Evolutionary conservation across 2,888 invertebrate species (phyloP).

Genomic region (Chrysodeixis includens): DNA sequence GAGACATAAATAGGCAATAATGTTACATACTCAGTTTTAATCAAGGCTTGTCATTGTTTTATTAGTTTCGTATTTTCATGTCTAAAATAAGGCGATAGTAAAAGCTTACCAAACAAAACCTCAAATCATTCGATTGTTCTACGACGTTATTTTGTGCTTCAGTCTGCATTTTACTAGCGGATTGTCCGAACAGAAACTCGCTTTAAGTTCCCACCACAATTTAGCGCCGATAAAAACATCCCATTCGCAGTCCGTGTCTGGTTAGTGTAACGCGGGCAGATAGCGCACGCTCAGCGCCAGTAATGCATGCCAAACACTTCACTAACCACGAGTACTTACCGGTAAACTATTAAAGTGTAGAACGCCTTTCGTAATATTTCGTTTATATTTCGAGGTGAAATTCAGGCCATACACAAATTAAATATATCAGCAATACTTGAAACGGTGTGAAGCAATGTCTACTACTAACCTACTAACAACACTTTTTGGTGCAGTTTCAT

Average conservation of each 20-base stretch:
- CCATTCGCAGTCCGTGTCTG: conserved; percentile 6
- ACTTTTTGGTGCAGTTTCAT: too few relatives aligned
- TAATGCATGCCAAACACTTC: conserved; percentile 12
- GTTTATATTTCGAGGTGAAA: conserved; percentile 14
- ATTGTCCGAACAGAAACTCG: neutral
- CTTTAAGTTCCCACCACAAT: neutral
- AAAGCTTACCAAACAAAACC: too few relatives aligned
- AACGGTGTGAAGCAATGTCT: neutral
- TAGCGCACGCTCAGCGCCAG: neutral
- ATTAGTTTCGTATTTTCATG: too few relatives aligned
- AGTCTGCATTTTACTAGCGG: neutral
- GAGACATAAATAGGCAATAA: too few relatives aligned
- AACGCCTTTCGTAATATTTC: conserved; percentile 9
- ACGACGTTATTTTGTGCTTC: neutral
- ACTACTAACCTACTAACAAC: neutral
- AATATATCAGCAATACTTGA: conserved; percentile 1
- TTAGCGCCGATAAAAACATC: conserved; percentile 12
- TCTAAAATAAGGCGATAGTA: too few relatives aligned
- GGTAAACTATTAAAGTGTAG: conserved; percentile 1
- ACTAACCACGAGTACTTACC: conserved; percentile 1
- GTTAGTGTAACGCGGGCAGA: conserved; percentile 11
- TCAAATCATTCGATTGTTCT: neutral
- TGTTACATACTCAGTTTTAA: too few relatives aligned
- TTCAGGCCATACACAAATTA: conserved; percentile 12
- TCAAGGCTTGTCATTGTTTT: too few relatives aligned